A percentile compares a stretch with the other conserved stretches of the same genome.
These are phyloP conservation scores for Lithophane leautieri DNA, from an alignment of 2,888 invertebrate genomes.

Conservation along the genomic window DNA sequence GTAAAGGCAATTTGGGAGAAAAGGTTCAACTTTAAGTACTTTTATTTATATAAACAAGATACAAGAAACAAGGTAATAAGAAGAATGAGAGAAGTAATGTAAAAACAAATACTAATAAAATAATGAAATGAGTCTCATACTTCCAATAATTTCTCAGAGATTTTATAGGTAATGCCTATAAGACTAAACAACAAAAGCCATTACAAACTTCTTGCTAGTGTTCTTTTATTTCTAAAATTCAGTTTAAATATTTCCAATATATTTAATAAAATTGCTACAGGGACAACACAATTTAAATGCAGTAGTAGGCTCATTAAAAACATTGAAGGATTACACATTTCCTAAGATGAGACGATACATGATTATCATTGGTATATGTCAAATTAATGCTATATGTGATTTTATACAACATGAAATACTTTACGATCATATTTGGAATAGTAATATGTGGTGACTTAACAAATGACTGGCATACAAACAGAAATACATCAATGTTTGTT, in stretches of 20 bases:
- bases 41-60: slow-evolving; percentile 17
- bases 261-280: slow-evolving; percentile 15
- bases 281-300: slow-evolving; percentile 58
- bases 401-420: slow-evolving; percentile 30
- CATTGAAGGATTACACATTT: slow-evolving; percentile 40
- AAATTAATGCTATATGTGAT: slow-evolving; percentile 17
- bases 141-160: slow-evolving; percentile 19
- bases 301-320: slow-evolving; percentile 39
- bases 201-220: background rate
- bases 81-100: background rate
- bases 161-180: slow-evolving; percentile 3
- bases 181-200: slow-evolving; percentile 4
- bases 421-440: slow-evolving; percentile 38
- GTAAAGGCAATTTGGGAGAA: background rate
- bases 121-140: slow-evolving; percentile 16
- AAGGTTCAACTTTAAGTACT: slow-evolving; percentile 46
- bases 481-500: slow-evolving; percentile 30
- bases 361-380: slow-evolving; percentile 18
- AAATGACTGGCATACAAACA: slow-evolving; percentile 25
- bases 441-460: slow-evolving; percentile 3
- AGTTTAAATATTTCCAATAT: slow-evolving; percentile 9
- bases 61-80: background rate
- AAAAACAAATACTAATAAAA: background rate
- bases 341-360: slow-evolving; percentile 14
- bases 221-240: slow-evolving; percentile 21